A percentile compares a stretch with the other conserved stretches of the same genome.
These are phyloP conservation scores for Enteromius mattozi DNA, from an alignment of 2,797 vertebrate species.

Conservation along the genomic window DNA sequence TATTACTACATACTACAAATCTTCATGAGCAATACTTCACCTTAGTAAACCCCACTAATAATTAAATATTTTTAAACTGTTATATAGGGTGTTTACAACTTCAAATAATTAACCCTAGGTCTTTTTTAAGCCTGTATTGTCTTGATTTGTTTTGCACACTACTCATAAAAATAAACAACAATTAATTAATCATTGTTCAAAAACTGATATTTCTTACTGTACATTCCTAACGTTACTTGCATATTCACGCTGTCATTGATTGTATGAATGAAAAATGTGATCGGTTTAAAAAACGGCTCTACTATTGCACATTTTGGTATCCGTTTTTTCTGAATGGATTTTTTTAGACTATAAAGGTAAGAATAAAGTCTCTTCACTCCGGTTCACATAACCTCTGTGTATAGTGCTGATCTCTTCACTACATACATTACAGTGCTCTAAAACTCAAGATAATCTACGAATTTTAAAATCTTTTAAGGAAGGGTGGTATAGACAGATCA, in stretches of 20 bases:
- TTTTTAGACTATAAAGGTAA: background rate
- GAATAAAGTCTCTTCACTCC: background rate
- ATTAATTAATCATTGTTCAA: background rate
- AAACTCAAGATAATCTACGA: constrained; percentile 1
- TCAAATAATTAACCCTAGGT: background rate
- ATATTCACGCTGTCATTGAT: background rate
- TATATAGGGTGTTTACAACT: background rate
- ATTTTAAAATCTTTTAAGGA: constrained; percentile 5
- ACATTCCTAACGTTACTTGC: background rate
- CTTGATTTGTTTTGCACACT: background rate
- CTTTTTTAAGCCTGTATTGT: background rate
- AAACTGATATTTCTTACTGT: background rate
- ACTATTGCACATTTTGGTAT: background rate
- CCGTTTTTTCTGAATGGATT: background rate
- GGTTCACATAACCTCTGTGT: background rate
- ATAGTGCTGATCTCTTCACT: background rate
- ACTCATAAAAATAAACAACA: background rate
- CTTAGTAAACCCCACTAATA: background rate
- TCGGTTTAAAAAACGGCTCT: background rate
- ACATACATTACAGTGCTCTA: background rate
- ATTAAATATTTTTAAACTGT: background rate
- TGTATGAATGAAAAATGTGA: background rate
- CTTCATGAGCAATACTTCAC: background rate
- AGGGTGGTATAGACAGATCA: constrained; percentile 18
- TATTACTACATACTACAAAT: background rate